A percentile compares a stretch with the other conserved stretches of the same genome.
Evolutionary conservation across 2,888 invertebrate species (phyloP).

Genomic region (Imbricaverruca yamaguchii): DNA sequence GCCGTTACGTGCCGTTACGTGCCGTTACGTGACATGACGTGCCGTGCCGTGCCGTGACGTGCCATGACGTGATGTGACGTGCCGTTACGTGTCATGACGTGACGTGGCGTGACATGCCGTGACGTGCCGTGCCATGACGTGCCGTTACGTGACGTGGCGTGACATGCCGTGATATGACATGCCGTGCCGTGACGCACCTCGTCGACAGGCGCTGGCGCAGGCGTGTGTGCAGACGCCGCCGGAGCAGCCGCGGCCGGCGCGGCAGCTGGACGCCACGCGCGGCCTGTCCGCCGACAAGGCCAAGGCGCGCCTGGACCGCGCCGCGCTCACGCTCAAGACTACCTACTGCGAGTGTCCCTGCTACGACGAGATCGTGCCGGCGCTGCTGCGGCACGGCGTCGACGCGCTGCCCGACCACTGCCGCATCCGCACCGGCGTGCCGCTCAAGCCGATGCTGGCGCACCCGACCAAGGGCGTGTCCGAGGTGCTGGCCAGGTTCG

Average conservation of each 20-base stretch:
- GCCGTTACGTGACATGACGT: too few species aligned
- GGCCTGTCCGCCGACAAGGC: constrained; percentile 57
- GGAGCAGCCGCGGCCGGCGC: constrained; percentile 54
- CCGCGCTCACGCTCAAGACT: constrained; percentile 72
- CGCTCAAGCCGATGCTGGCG: constrained; percentile 96
- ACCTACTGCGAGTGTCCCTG: constrained; percentile 96
- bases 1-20: too few species aligned
- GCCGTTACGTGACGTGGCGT: too few species aligned
- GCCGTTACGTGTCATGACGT: too few species aligned
- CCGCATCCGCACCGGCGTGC: constrained; percentile 81
- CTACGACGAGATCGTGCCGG: constrained; percentile 75
- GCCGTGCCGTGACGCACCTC: background rate
- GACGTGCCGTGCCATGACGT: too few species aligned
- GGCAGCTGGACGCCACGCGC: constrained; percentile 55
- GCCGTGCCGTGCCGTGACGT: too few species aligned
- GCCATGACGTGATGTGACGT: too few species aligned
- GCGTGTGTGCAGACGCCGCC: constrained; percentile 77
- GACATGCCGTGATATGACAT: too few species aligned
- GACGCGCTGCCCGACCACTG: constrained; percentile 66
- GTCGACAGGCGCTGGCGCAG: constrained; percentile 67
- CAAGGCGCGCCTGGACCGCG: constrained; percentile 66
- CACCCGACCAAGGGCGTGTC: constrained; percentile 84
- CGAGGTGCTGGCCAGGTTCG: constrained; percentile 78
- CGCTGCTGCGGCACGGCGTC: constrained; percentile 67
- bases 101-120: too few species aligned